Evolutionary conservation across 2,113 vertebrate genomes (phyloP), one percentile per base, ranked within the genome.

Genomic region (Micronisus gabar): DNA sequence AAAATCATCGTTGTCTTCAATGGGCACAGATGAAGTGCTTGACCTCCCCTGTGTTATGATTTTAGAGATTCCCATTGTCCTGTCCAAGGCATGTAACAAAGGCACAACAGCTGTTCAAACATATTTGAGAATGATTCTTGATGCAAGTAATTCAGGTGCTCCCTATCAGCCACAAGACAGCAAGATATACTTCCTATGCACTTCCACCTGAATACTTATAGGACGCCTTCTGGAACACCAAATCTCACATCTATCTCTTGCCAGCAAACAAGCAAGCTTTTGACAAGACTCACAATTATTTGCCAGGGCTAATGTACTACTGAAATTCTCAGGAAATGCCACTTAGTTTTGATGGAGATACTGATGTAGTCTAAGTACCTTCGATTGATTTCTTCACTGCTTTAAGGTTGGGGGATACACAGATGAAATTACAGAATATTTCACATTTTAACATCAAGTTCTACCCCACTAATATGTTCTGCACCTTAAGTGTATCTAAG

Each of bases 1-100:
- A 94, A 97, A 91, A 94, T 91, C 86, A 84, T 71, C 47, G 38
- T 83, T 94, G 95, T 88, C 97, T 93, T 96, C 92, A 93, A 70
- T 15, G 58, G 86, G 95, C 90, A 91, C 74, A 94, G 90, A 90
- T 90, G 74, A 96, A 91, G 74, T 80, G 30, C 71, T 88, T 79
- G 85, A 96, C 55, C 65, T 96, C 72, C 86, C 76, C 89, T 90
- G 88, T 95, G 68, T 94, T 83, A 95, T 59, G 75, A 92, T 88
- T 91, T 94, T 82, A 96, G 82, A 96, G 86, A 94, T 55, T 86
- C 88, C 68, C 86, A 88, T 22, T 90, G 90, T 88, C 81, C 75
- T 27, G 19, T 86, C 88, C 90, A 97, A 94, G 85, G 81, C 90
- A 93, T 76, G 85, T 91, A 92, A 94, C 74, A 96, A 91, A 95